Conservation (phyloP, 2,888 invertebrate species). For the Leucozona laternaria region DNA sequence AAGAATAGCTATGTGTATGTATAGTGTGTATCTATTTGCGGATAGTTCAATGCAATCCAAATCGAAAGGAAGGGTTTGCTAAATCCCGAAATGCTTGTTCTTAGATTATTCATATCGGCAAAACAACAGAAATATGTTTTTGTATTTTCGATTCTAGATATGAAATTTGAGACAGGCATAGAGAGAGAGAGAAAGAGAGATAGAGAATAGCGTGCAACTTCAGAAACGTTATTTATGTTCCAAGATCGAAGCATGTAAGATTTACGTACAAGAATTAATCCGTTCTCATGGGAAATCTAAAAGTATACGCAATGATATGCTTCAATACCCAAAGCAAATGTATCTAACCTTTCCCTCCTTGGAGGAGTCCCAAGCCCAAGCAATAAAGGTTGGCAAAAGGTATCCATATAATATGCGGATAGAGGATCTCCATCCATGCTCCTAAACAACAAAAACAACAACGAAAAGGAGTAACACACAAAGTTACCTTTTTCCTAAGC, state of each 20-base stretch:
- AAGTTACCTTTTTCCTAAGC: conserved; percentile 53
- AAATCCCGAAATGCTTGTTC: conserved; percentile 70
- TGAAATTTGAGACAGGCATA: background rate
- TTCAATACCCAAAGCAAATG: conserved; percentile 73
- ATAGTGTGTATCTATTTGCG: background rate
- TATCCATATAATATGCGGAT: conserved; percentile 1
- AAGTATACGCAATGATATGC: conserved; percentile 74
- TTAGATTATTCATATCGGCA: conserved; percentile 68
- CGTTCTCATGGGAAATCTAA: conserved; percentile 75
- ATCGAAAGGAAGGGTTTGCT: conserved; percentile 35
- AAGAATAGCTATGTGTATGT: conserved; percentile 15
- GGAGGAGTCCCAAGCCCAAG: background rate
- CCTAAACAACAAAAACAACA: conserved; percentile 32
- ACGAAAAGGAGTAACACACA: conserved; percentile 70
- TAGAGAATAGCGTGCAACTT: conserved; percentile 26
- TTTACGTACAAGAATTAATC: conserved; percentile 74
- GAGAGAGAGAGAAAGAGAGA: background rate
- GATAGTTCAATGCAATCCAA: conserved; percentile 50
- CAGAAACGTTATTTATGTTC: conserved; percentile 68
- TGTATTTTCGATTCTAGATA: conserved; percentile 50
- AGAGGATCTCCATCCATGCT: background rate
- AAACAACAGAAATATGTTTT: conserved; percentile 62
- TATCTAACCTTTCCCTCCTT: conserved; percentile 57
- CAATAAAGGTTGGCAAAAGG: background rate
- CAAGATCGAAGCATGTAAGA: conserved; percentile 68